phyloP scores from a whole-genome alignment of 2,113 vertebrate species.

The Ophthalmolycus amberensis region DNA sequence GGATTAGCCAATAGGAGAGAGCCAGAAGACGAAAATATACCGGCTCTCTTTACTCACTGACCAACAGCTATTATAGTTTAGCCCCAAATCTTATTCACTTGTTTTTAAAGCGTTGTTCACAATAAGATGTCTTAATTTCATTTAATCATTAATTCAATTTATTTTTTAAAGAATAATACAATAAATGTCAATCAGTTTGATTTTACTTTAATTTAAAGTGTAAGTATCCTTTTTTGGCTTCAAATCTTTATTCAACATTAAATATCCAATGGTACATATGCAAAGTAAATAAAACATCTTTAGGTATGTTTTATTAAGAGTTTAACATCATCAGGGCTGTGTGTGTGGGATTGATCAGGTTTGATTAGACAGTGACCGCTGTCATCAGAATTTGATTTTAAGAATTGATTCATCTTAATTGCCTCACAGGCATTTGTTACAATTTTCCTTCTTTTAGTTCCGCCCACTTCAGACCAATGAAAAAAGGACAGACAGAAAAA shows the following conservation, averaged over 20 bases:
- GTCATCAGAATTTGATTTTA: background rate
- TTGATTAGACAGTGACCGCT: background rate
- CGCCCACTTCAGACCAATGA: background rate
- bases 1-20: conserved; percentile 56
- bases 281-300: background rate
- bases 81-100: background rate
- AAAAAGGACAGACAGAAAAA: background rate
- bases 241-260: background rate
- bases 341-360: background rate
- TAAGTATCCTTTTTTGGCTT: background rate
- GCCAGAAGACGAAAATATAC: conserved; percentile 41
- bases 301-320: background rate
- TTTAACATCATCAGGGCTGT: background rate
- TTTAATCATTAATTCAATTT: background rate
- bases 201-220: background rate
- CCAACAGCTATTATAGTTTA: conserved; percentile 21
- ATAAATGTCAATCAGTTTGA: background rate
- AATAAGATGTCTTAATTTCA: background rate
- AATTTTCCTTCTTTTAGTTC: background rate
- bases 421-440: background rate
- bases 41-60: conserved; percentile 21
- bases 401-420: background rate
- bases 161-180: background rate
- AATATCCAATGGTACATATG: background rate
- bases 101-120: background rate